Evolutionary conservation across 2,113 vertebrate species (phyloP), one percentile per base, ranked within the genome.

Genomic region (Alouatta palliata): DNA sequence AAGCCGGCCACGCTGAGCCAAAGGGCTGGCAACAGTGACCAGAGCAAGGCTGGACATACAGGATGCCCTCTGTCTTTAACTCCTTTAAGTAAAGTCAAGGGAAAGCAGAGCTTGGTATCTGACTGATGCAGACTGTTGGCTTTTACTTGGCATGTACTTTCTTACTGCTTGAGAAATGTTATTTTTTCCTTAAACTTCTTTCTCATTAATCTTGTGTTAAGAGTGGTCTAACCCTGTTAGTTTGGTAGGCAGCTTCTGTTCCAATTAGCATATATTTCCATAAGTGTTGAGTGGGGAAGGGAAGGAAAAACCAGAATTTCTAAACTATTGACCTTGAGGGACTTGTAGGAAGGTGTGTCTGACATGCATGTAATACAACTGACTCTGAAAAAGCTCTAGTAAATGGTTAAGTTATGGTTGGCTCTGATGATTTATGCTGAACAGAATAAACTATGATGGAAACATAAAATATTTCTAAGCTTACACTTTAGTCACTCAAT

Each of bases 141-240:
- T 97, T 96, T 90, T 43, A 25, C 95, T 95, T 92, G 90, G 92
- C 97, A 84, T 77, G 80, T 47, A 43, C 37, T 85, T 87, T 56
- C 56, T 66, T 25, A 76, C 52, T 87, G 64, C 90, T 85, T 87
- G 81, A 95, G 88, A 92, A 95, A 97, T 95, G 94, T 94, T 97
- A 90, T 76, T 96, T 97, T 88, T 73, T 35, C 68, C 94, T 88
- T 79, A 61, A 94, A 96, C 71, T 88, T 95, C 76, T 81, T 90
- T 94, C 87, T 96, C 96, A 96, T 97, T 92, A 96, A 95, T 96
- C 87, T 96, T 89, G 76, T 88, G 94, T 90, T 96, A 96, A 87
- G 92, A 93, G 76, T 84, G 66, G 66, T 85, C 76, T 96, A 92
- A 76, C 91, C 52, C 71, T 94, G 58, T 91, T 90, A 82, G 95